Evolutionary conservation across 1,140 invertebrate species (phyloP).

Genomic region (Sinonovacula constricta): DNA sequence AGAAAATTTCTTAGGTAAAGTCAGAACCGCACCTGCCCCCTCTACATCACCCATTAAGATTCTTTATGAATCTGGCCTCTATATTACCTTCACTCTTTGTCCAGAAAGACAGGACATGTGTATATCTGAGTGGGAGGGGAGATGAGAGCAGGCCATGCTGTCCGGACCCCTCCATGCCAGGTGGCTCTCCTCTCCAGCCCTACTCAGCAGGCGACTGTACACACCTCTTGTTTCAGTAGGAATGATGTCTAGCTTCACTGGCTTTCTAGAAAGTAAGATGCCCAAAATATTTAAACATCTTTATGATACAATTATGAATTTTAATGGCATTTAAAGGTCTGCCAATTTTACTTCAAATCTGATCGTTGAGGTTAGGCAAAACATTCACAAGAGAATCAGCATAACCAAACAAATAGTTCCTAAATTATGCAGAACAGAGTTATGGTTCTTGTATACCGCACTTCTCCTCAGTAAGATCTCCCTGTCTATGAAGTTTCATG

Average conservation of each 20-base stretch:
- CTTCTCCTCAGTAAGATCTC: no score
- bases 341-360: not conserved
- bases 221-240: slow-evolving; percentile 22
- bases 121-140: slow-evolving; percentile 79
- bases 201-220: slow-evolving; percentile 54
- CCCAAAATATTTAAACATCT: not conserved
- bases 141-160: slow-evolving; percentile 77
- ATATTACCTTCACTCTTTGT: slow-evolving; percentile 77
- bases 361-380: not conserved
- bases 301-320: not conserved
- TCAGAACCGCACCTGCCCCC: no score
- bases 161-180: slow-evolving; percentile 69
- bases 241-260: not conserved
- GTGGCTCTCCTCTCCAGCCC: slow-evolving; percentile 55
- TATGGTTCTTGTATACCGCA: no score
- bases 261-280: not conserved
- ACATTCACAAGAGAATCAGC: not conserved
- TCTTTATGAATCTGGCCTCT: no score
- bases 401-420: not conserved
- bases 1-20: no score
- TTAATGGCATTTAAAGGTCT: not conserved
- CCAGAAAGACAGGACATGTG: slow-evolving; percentile 76
- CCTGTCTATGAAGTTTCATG: no score
- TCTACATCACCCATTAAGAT: no score
- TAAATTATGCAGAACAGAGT: no score